Evolutionary conservation across 2,888 invertebrate species (phyloP).

Genomic region (Onchidella celtica): DNA sequence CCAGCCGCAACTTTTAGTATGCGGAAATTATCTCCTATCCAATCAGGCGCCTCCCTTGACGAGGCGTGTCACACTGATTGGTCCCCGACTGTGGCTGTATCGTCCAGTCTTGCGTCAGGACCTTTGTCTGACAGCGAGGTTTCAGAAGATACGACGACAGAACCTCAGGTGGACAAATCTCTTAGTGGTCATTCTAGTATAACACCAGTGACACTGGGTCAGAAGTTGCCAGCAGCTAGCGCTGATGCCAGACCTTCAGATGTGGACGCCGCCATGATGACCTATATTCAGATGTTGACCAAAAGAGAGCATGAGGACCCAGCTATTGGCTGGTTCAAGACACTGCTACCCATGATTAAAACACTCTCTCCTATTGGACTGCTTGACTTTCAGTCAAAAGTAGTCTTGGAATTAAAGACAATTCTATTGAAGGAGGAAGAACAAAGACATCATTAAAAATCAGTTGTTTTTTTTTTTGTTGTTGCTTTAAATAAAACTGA

Average conservation of each 20-base stretch:
- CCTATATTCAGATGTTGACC: background rate
- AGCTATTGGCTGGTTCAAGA: background rate
- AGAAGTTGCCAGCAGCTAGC: background rate
- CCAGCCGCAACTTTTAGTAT: background rate
- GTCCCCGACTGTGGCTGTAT: background rate
- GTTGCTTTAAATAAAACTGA: too few relatives aligned
- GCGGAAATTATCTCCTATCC: background rate
- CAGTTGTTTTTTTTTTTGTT: too few relatives aligned
- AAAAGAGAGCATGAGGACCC: background rate
- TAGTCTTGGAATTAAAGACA: background rate
- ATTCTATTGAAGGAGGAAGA: background rate
- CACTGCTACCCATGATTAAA: background rate
- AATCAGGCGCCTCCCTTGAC: background rate
- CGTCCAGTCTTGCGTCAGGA: background rate
- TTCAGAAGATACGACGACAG: too few relatives aligned
- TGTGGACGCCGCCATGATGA: background rate
- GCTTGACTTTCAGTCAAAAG: background rate
- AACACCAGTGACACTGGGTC: background rate
- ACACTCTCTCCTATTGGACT: background rate
- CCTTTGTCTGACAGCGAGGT: background rate
- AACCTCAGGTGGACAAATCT: background rate
- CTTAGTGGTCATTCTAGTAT: background rate
- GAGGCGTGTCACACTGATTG: background rate
- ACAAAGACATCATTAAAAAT: conserved; percentile 12
- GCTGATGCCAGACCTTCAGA: background rate